Base-by-base conservation (phyloP, 1,140 invertebrate species). In the Archivesica marissinica region DNA sequence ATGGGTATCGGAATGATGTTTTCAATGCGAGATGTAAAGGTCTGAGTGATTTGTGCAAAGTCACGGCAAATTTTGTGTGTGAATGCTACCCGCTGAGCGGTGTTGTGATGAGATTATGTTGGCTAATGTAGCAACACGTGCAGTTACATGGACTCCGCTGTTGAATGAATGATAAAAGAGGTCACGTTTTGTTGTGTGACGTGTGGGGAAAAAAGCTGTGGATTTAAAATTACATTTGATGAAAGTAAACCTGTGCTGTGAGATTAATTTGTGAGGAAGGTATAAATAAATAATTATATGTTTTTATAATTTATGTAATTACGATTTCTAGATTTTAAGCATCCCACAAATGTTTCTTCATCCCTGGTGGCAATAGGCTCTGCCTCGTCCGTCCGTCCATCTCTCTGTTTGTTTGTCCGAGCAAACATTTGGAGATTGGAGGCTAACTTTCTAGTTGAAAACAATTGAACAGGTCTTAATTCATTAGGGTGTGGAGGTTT, bases 61-160 rank as follows among this genome's bases (percentile, higher is more conserved):
- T 68, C 41, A 81, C 39, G 28, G 44, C 17, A 15, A 41, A 72
- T 72, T 72, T 44, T 44, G 41, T 72, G 41, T 52, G 23, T 50
- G 35, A 72, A 9, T 4, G 39, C 23, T 52, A 30, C 41, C 28
- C 20, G 25, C 28, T 1, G 23, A 50, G 41, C 50, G 39, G 15
- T 72, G 39, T 72, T 72, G 50, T 72, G 41, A 72, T 50, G 68
- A 13, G 28, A 64, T 64, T 64, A 64, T 33, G 59, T 35, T 3
- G 13, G 38, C 59, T 35, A 64, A 64, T 64, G 59, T 64, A 64
- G 13, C 59, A 35, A 35, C 59, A 64, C 30, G 59, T 64, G 59
- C 59, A 35, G 15, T n/a, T 25, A 64, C 30, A 64, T 17, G 30
- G 59, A 13, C 30, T 33, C 15, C 38, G 59, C 59, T 64, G 28